phyloP scores from a whole-genome alignment of 2,797 vertebrate species.

The Falco concolor region DNA sequence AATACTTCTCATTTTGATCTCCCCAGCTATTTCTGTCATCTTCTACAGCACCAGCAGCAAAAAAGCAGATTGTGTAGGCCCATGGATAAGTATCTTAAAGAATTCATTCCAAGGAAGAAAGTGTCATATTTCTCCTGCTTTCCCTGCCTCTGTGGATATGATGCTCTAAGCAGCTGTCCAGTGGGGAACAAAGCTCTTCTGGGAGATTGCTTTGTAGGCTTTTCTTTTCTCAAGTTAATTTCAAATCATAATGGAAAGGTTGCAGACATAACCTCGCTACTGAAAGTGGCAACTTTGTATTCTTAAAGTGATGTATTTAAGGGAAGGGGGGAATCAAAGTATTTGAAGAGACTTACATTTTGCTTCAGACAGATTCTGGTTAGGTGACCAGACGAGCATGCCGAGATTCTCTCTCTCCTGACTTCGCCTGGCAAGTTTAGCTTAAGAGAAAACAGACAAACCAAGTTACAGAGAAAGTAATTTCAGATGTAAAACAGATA shows the following conservation, averaged over 20 bases:
- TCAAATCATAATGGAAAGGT: background rate
- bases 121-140: background rate
- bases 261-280: background rate
- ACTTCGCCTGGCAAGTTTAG: conserved; percentile 84
- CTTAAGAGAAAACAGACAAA: conserved; percentile 65
- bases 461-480: conserved; percentile 23
- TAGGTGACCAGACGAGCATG: conserved; percentile 96
- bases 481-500: conserved; percentile 39
- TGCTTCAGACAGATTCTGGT: conserved; percentile 86
- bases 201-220: background rate
- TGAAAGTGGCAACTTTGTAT: background rate
- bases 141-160: background rate
- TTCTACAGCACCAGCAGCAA: background rate
- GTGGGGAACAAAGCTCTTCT: background rate
- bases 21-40: background rate
- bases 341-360: conserved; percentile 84
- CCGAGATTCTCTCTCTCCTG: conserved; percentile 90
- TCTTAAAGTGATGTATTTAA: background rate
- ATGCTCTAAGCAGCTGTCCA: background rate
- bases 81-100: background rate
- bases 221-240: background rate
- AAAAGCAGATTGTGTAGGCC: background rate
- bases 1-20: background rate
- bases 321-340: background rate
- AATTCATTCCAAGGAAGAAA: background rate